Evolutionary conservation across 1,140 invertebrate species (phyloP), one percentile per base, ranked within the genome.

Genomic region (Ooceraea biroi): DNA sequence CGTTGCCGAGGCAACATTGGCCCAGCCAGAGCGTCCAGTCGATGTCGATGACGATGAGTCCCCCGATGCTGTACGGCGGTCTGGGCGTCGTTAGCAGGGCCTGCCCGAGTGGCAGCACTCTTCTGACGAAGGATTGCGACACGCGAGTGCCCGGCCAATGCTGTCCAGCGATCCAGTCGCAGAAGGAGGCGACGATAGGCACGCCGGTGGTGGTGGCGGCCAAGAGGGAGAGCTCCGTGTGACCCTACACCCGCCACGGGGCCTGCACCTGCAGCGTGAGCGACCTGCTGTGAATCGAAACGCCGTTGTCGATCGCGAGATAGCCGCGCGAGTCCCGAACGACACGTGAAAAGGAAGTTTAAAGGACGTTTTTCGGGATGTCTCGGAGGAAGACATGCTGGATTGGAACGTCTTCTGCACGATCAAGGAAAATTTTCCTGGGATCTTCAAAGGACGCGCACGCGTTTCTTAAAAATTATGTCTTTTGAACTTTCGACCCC

Each of bases 201-300:
- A 92, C 92, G 52, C 92, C 93, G 25, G 89, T 94, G 73, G 89
- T 93, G 57, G 91, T 94, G 83, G 91, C 93, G 83, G 91, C 93
- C n/a, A 94, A 94, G 82, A 88, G 94, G 63, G 94, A 94, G 73
- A 94, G 94, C 89, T 94, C 94, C 61, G 94, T 94, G 91, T 94
- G 94, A 94, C 93, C 88, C 41, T 88, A 69, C 74, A 80, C 19
- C 63, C 65, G 48, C 30, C 74, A 60, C 71, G 60, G 71, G 82
- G 60, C 77, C 55, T 73, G 74, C 58, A 82, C 72, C 46, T 73
- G 66, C 69, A 72, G 69, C 83, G 48, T 88, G 74, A 88, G 69
- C 72, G 55, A 57, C 3, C 55, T 66, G 41, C 66, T 57, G 36
- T 82, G 71, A 58, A 72, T 41, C 52, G 36, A 7, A 36, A 52